phyloP scores from a whole-genome alignment of 2,888 invertebrate species.

The Metellina segmentata region DNA sequence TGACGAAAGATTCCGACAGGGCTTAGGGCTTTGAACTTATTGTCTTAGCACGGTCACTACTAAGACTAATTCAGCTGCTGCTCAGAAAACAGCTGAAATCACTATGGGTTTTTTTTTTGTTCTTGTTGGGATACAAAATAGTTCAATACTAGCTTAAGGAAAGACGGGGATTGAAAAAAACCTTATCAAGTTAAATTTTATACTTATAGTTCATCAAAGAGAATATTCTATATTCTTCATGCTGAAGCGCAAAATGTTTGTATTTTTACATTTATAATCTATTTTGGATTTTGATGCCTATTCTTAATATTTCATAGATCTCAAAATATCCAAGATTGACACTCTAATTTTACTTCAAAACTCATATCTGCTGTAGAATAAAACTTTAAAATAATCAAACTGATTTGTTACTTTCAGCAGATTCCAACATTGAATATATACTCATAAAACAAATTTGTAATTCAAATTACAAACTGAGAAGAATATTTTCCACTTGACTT shows the following conservation, averaged over 20 bases:
- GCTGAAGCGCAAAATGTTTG: neutral
- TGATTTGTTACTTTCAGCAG: too few relatives aligned
- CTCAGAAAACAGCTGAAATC: constrained; percentile 17
- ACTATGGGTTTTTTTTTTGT: neutral
- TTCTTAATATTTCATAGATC: too few relatives aligned
- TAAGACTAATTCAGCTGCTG: constrained; percentile 17
- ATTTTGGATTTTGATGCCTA: too few relatives aligned
- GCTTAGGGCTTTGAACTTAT: constrained; percentile 8
- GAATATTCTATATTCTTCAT: neutral
- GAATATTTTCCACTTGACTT: too few relatives aligned
- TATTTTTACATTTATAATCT: neutral
- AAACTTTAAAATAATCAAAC: too few relatives aligned
- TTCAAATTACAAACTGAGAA: too few relatives aligned
- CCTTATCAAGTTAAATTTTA: neutral
- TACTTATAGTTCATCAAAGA: neutral
- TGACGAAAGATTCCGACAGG: neutral
- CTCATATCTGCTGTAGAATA: too few relatives aligned
- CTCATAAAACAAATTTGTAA: too few relatives aligned
- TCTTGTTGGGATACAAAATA: neutral
- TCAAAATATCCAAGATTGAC: too few relatives aligned
- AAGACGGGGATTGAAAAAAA: neutral
- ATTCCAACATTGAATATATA: too few relatives aligned
- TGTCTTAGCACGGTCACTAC: neutral
- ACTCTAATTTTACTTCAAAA: too few relatives aligned
- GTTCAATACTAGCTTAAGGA: neutral